phyloP scores from a whole-genome alignment of 2,797 vertebrate species.

The Pampus argenteus region DNA sequence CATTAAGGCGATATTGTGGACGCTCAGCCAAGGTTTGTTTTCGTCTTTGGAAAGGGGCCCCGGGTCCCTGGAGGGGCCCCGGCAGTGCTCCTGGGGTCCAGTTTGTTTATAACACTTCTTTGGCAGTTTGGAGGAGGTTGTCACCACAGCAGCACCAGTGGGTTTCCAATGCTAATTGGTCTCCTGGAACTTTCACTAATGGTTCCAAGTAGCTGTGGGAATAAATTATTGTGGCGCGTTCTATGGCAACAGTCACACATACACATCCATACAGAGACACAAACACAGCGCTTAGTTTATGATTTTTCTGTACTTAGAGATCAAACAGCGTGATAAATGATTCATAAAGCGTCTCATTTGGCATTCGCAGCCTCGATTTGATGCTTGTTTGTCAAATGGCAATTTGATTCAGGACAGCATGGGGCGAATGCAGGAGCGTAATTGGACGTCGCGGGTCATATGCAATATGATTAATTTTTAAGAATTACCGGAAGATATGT shows the following conservation, averaged over 20 bases:
- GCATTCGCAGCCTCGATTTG: conserved; percentile 69
- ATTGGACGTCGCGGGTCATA: conserved; percentile 70
- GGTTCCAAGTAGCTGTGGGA: conserved; percentile 87
- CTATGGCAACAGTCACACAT: conserved; percentile 81
- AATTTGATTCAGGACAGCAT: conserved; percentile 81
- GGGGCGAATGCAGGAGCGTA: conserved; percentile 60
- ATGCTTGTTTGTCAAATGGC: conserved; percentile 83
- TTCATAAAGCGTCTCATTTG: conserved; percentile 82
- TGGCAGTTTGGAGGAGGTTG: conserved; percentile 89
- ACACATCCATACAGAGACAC: conserved; percentile 55
- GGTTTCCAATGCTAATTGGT: conserved; percentile 89
- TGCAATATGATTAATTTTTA: conserved; percentile 74
- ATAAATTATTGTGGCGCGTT: conserved; percentile 85
- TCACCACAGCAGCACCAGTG: conserved; percentile 84
- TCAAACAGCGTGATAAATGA: conserved; percentile 84
- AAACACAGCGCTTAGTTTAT: conserved; percentile 73
- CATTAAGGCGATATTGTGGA: conserved; percentile 85
- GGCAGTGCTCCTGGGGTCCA: conserved; percentile 83
- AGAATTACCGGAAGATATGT: conserved; percentile 74
- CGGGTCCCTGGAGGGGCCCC: conserved; percentile 73
- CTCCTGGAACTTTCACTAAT: conserved; percentile 90
- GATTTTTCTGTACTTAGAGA: conserved; percentile 80
- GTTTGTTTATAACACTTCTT: conserved; percentile 90
- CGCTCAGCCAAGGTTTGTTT: conserved; percentile 86
- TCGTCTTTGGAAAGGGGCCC: conserved; percentile 80